Percentiles rank a stretch among this genome's conserved stretches.
Evolutionary conservation across 2,888 invertebrate species (phyloP).

Genomic region (Drosophila subsilvestris): DNA sequence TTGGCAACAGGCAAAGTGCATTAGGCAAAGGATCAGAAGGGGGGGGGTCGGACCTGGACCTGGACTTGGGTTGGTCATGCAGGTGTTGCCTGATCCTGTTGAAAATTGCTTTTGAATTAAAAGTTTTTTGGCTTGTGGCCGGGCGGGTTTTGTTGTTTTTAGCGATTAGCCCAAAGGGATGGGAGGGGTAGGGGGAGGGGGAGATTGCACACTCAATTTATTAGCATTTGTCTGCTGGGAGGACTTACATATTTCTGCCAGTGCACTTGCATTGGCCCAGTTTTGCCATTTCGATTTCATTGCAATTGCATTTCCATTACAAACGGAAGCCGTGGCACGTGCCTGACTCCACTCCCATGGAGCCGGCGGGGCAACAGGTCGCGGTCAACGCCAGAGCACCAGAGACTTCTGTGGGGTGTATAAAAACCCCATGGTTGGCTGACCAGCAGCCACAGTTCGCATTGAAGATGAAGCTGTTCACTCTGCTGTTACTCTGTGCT

Average conservation of each 20-base stretch:
- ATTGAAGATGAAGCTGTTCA: slow-evolving; percentile 51
- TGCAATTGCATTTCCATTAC: slow-evolving; percentile 35
- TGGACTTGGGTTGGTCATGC: slow-evolving; percentile 59
- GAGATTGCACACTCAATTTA: slow-evolving; percentile 56
- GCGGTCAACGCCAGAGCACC: slow-evolving; percentile 49
- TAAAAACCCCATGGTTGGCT: slow-evolving; percentile 43
- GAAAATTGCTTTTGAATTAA: slow-evolving; percentile 64
- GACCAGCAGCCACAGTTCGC: slow-evolving; percentile 31
- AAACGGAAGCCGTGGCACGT: slow-evolving; percentile 50
- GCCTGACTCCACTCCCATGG: slow-evolving; percentile 45
- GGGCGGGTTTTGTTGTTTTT: slow-evolving; percentile 72
- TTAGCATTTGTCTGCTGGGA: slow-evolving; percentile 48
- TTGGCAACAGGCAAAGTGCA: slow-evolving; percentile 73
- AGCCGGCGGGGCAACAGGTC: slow-evolving; percentile 47
- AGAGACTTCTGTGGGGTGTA: slow-evolving; percentile 30
- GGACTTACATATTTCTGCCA: slow-evolving; percentile 35
- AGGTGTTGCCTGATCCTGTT: slow-evolving; percentile 69
- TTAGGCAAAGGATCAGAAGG: slow-evolving; percentile 47
- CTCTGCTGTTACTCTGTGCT: slow-evolving; percentile 24
- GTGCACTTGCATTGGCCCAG: slow-evolving; percentile 66
- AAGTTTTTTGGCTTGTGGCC: slow-evolving; percentile 65
- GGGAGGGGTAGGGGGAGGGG: too few species aligned
- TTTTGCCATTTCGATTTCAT: slow-evolving; percentile 33
- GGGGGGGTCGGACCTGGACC: slow-evolving; percentile 20
- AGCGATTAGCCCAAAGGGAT: slow-evolving; percentile 60